phyloP scores from a whole-genome alignment of 1,140 invertebrate genomes.

The Pseudomyrmex gracilis region DNA sequence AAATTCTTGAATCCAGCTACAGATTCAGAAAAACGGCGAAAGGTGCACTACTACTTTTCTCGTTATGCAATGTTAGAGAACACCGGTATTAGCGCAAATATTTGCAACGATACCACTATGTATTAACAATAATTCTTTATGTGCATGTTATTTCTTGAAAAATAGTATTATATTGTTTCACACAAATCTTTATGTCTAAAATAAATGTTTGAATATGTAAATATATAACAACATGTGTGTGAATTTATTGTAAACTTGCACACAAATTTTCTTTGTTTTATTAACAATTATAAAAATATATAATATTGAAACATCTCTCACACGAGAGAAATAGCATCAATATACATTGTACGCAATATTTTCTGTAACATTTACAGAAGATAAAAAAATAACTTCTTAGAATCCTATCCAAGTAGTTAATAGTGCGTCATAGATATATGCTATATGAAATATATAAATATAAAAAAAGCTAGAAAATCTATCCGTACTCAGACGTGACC shows the following conservation, averaged over 20 bases:
- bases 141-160: conserved; percentile 66
- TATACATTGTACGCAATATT: neutral
- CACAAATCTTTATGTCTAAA: conserved; percentile 65
- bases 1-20: conserved; percentile 29
- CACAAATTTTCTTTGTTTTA: conserved; percentile 26
- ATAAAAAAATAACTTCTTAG: conserved; percentile 31
- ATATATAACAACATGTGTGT: conserved; percentile 40
- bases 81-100: conserved; percentile 28
- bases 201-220: conserved; percentile 69
- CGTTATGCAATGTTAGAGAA: conserved; percentile 32
- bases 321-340: neutral
- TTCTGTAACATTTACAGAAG: conserved; percentile 9
- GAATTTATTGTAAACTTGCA: conserved; percentile 12
- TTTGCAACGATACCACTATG: conserved; percentile 34
- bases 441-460: conserved; percentile 27
- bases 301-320: neutral
- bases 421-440: conserved; percentile 14
- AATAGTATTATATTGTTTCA: conserved; percentile 70
- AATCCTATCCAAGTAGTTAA: conserved; percentile 46
- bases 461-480: conserved; percentile 24
- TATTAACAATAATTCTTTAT: conserved; percentile 66
- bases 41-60: conserved; percentile 36
- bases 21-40: conserved; percentile 9
- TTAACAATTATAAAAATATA: neutral
- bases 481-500: conserved; percentile 95